Conservation (phyloP, 2,797 vertebrate genomes). For the Echiichthys vipera region DNA sequence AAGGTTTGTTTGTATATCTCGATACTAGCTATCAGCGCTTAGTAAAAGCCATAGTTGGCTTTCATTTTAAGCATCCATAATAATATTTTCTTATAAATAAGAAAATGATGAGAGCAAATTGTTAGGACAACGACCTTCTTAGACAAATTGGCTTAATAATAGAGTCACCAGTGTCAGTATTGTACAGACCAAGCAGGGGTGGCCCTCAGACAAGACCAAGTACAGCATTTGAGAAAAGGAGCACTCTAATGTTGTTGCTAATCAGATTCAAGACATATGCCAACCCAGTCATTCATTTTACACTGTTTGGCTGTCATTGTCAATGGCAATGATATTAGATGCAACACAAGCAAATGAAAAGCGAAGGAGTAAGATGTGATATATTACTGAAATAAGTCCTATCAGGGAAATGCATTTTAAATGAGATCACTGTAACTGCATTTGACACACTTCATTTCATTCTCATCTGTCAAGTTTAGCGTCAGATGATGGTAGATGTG, state of each 20-base stretch:
- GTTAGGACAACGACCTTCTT: slow-evolving; percentile 32
- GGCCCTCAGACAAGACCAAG: slow-evolving; percentile 65
- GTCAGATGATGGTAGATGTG: slow-evolving; percentile 84
- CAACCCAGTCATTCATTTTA: slow-evolving; percentile 88
- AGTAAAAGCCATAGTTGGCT: slow-evolving; percentile 25
- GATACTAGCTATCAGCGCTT: slow-evolving; percentile 14
- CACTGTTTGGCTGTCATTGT: slow-evolving; percentile 82
- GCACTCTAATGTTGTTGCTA: slow-evolving; percentile 74
- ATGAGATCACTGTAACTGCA: slow-evolving; percentile 86
- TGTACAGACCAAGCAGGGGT: slow-evolving; percentile 28
- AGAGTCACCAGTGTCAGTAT: slow-evolving; percentile 15
- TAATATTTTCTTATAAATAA: slow-evolving; percentile 39
- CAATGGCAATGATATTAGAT: slow-evolving; percentile 86
- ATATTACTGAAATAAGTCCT: slow-evolving; percentile 89
- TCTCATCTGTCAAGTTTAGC: slow-evolving; percentile 88
- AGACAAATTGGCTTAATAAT: slow-evolving; percentile 64
- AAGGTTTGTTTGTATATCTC: slow-evolving; percentile 49
- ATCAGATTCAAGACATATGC: slow-evolving; percentile 85
- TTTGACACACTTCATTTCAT: slow-evolving; percentile 92
- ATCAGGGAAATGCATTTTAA: slow-evolving; percentile 80
- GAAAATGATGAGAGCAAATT: slow-evolving; percentile 35
- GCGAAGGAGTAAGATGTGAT: slow-evolving; percentile 86
- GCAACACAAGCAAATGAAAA: slow-evolving; percentile 90
- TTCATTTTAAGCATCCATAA: slow-evolving; percentile 29
- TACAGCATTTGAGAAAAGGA: slow-evolving; percentile 29